Evolutionary conservation across 1,140 invertebrate genomes (phyloP), one percentile per base, ranked within the genome.

Genomic region (Prorops nasuta): DNA sequence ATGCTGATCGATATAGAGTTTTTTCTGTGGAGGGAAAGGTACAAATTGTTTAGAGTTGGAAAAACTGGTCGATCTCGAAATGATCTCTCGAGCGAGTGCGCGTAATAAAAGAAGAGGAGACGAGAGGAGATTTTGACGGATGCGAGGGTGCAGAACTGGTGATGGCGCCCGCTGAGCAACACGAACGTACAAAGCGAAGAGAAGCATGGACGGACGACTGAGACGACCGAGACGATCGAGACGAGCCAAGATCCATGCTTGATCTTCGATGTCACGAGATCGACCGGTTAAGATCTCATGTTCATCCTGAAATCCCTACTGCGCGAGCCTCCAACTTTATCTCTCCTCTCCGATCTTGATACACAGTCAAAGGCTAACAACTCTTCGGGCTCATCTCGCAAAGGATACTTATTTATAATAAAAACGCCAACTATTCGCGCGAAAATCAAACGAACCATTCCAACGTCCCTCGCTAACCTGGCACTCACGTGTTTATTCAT

Each of bases 111-210:
- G 24, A 28, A 28, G 10, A 28, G 10, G 24, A 28, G 24, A 28
- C 10, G 24, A 28, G n/a, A 28, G 51, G 49, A 65, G 63, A 18
- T 67, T 66, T 69, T 69, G 69, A 71, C 64, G 65, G 67, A 71
- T 69, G 69, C 55, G 67, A 69, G 64, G 69, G 69, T 71, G 69
- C 66, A 60, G 64, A 71, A 60, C 66, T 71, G 69, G 64, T 67
- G 69, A 71, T 69, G 69, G 69, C 67, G 63, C 69, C 69, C 58
- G 69, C 67, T 71, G 69, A 36, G 69, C 62, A 56, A 67, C 64
- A 71, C 56, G 63, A 43, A 59, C 57, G 66, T 41, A 65, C 64
- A 63, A 68, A 64, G 59, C 45, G 50, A 58, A 17, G n/a, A 62
- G 62, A 59, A 44, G 51, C 48, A 67, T 49, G 51, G 36, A 54